Conservation (phyloP, 2,113 vertebrate genomes). For the Rhagologus leucostigma region DNA sequence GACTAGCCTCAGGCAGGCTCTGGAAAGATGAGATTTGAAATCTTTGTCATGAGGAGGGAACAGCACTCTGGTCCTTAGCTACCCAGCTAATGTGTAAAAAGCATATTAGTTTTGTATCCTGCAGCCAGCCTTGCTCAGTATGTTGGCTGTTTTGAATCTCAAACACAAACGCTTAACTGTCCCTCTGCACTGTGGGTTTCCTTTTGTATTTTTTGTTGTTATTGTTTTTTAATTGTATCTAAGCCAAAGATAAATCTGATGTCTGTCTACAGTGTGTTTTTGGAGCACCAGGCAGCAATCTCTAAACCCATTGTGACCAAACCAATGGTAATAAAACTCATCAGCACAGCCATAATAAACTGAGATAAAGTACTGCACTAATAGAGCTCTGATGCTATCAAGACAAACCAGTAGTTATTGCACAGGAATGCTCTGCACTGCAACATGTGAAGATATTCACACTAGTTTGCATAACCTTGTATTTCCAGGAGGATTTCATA, state of each 20-base stretch:
- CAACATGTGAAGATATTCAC: not conserved
- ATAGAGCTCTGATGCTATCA: not conserved
- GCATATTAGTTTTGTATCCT: not conserved
- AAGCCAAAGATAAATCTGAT: conserved; percentile 19
- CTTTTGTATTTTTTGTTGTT: not conserved
- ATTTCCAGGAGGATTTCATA: not conserved
- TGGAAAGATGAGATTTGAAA: not conserved
- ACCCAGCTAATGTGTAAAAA: not conserved
- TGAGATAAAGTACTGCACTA: not conserved
- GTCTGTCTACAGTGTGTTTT: not conserved
- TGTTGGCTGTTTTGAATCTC: not conserved
- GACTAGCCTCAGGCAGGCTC: not conserved
- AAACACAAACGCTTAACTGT: not conserved
- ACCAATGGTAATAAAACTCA: not conserved
- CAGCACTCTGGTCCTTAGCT: not conserved
- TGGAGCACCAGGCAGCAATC: conserved; percentile 12
- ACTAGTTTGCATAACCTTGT: not conserved
- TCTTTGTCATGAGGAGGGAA: not conserved
- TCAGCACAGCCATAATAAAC: not conserved
- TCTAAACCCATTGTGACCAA: not conserved
- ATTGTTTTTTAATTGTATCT: conserved; percentile 30
- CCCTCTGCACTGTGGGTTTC: conserved; percentile 14
- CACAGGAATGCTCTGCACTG: not conserved
- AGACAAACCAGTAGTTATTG: not conserved
- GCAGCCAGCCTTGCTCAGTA: not conserved